Conservation (phyloP, 2,888 invertebrate genomes). For the Troides aeacus region DNA sequence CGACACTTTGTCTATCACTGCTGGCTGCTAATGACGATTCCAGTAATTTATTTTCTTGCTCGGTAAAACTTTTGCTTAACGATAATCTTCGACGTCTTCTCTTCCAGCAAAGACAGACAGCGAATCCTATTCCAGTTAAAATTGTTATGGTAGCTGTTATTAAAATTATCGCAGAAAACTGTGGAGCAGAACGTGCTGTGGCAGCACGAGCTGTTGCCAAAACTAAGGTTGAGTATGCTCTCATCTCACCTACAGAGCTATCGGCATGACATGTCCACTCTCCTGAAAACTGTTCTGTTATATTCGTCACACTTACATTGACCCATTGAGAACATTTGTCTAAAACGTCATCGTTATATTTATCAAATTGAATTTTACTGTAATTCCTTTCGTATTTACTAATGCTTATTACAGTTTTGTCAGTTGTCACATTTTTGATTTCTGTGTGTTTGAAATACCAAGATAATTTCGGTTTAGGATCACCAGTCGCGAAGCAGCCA, state of each 20-base stretch:
- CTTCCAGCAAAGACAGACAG: slow-evolving; percentile 77
- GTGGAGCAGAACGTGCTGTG: slow-evolving; percentile 86
- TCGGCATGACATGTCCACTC: slow-evolving; percentile 90
- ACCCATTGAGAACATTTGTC: slow-evolving; percentile 84
- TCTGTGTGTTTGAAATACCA: slow-evolving; percentile 87
- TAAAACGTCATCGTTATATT: slow-evolving; percentile 63
- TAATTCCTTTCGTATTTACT: slow-evolving; percentile 50
- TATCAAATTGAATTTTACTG: slow-evolving; percentile 48
- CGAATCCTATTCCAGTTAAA: slow-evolving; percentile 82
- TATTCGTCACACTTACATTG: slow-evolving; percentile 90
- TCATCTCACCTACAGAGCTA: slow-evolving; percentile 82
- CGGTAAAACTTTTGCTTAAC: slow-evolving; percentile 86
- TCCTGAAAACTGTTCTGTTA: slow-evolving; percentile 90
- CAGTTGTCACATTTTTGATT: slow-evolving; percentile 56
- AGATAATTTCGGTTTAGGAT: slow-evolving; percentile 88
- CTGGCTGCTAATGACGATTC: slow-evolving; percentile 86
- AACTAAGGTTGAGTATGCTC: slow-evolving; percentile 80
- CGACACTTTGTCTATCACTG: slow-evolving; percentile 84
- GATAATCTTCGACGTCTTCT: slow-evolving; percentile 87
- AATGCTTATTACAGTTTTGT: slow-evolving; percentile 58
- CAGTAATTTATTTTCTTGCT: slow-evolving; percentile 92
- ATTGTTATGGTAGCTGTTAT: slow-evolving; percentile 85
- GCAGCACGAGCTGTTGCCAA: slow-evolving; percentile 83
- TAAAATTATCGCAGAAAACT: slow-evolving; percentile 85
- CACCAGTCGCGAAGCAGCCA: slow-evolving; percentile 88